Evolutionary conservation across 2,888 invertebrate genomes (phyloP).

Genomic region (Pristionchus entomophagus): DNA sequence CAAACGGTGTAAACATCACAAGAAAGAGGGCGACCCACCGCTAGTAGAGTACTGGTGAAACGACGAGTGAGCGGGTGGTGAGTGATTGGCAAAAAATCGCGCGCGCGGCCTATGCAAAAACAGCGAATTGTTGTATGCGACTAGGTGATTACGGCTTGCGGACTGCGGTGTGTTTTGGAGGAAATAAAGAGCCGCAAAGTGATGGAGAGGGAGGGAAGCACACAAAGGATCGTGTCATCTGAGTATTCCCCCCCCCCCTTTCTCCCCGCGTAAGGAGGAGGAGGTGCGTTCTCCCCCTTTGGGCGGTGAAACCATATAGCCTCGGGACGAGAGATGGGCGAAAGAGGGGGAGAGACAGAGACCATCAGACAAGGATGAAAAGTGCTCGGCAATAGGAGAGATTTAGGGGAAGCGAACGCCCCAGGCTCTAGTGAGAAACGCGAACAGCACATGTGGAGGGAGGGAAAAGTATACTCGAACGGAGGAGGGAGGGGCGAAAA

Average conservation of each 20-base stretch:
- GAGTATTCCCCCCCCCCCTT: no score
- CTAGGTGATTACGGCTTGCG: background rate
- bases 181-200: background rate
- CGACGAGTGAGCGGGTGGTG: background rate
- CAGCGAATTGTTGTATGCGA: background rate
- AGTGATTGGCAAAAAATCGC: background rate
- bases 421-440: background rate
- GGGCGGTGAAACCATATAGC: conserved; percentile 31
- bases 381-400: conserved; percentile 4
- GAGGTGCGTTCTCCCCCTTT: background rate
- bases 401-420: conserved; percentile 5
- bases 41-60: background rate
- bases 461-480: conserved; percentile 2
- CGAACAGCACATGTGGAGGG: background rate
- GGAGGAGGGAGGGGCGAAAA: background rate
- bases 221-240: conserved; percentile 28
- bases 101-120: background rate
- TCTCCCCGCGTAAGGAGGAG: no score
- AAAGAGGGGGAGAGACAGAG: background rate
- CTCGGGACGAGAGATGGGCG: background rate
- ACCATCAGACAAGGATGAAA: background rate
- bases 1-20: background rate
- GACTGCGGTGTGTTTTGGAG: background rate
- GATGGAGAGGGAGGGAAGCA: background rate
- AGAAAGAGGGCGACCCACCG: background rate